A percentile compares a stretch with the other conserved stretches of the same genome.
phyloP scores from a whole-genome alignment of 2,113 vertebrate genomes.

The Sylvietta virens region DNA sequence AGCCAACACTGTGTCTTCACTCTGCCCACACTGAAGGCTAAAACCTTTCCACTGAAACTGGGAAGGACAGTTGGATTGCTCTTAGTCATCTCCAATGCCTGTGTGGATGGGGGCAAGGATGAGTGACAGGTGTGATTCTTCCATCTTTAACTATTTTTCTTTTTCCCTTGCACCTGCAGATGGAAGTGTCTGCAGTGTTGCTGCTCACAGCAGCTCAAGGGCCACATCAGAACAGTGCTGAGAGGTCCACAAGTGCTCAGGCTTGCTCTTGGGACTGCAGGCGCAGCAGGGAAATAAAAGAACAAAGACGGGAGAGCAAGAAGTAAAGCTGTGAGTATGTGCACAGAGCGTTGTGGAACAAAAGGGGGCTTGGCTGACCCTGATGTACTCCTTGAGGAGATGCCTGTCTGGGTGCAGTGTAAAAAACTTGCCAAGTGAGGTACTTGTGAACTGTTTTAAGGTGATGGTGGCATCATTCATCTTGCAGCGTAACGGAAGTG shows the following conservation, averaged over 20 bases:
- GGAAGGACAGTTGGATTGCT: neutral
- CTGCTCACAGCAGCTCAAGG: neutral
- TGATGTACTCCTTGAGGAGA: neutral
- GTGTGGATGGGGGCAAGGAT: neutral
- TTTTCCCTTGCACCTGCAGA: neutral
- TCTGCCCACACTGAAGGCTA: neutral
- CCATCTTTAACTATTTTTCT: neutral
- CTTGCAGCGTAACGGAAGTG: neutral
- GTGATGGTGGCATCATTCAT: neutral
- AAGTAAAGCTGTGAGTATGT: neutral
- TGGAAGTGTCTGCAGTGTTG: neutral
- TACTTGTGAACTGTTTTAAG: neutral
- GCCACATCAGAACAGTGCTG: neutral
- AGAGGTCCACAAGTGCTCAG: neutral
- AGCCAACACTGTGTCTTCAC: neutral
- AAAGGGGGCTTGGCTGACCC: neutral
- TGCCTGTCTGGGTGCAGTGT: neutral
- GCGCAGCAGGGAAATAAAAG: neutral
- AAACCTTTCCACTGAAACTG: neutral
- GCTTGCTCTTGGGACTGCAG: neutral
- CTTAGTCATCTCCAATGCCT: neutral
- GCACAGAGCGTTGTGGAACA: rapidly evolving
- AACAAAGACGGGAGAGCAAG: neutral
- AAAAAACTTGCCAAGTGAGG: neutral
- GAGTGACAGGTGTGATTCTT: neutral